Percentiles rank a stretch among this genome's conserved stretches.
These are phyloP conservation scores for Teleogryllus oceanicus DNA, from an alignment of 2,888 invertebrate genomes.

Conservation along the genomic window DNA sequence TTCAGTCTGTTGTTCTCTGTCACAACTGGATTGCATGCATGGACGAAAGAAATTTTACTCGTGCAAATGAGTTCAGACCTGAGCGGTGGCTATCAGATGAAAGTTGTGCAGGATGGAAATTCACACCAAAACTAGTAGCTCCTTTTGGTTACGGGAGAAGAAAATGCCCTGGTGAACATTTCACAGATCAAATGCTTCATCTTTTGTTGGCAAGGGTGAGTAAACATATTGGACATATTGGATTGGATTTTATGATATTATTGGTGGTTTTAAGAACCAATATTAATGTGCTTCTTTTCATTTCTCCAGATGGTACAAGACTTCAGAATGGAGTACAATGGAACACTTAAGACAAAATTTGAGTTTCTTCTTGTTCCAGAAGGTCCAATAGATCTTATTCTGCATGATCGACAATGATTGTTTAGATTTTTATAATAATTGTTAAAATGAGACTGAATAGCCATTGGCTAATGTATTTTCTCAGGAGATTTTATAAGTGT, in stretches of 20 bases:
- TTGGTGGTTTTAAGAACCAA: not conserved
- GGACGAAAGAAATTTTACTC: slow-evolving; percentile 68
- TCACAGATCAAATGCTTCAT: slow-evolving; percentile 73
- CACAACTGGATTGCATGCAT: slow-evolving; percentile 81
- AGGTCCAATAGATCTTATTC: slow-evolving; percentile 65
- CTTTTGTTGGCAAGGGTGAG: slow-evolving; percentile 68
- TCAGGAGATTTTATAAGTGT: slow-evolving; percentile 21
- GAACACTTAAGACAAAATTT: slow-evolving; percentile 70
- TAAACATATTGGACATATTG: not conserved
- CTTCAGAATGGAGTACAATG: slow-evolving; percentile 66
- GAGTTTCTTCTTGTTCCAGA: slow-evolving; percentile 78
- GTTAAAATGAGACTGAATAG: slow-evolving; percentile 18
- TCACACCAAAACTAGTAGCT: slow-evolving; percentile 63
- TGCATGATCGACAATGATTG: slow-evolving; percentile 47
- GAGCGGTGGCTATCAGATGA: slow-evolving; percentile 70
- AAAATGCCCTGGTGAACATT: slow-evolving; percentile 81
- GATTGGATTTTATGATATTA: not conserved
- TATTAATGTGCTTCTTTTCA: not conserved
- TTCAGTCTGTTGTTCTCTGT: slow-evolving; percentile 70
- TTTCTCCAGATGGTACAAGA: slow-evolving; percentile 61
- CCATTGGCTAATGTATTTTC: not conserved
- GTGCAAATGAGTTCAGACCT: slow-evolving; percentile 66
- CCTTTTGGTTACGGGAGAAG: slow-evolving; percentile 78
- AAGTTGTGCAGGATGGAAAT: slow-evolving; percentile 44
- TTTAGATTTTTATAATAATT: not conserved